Conservation (phyloP, 2,888 invertebrate species). For the Crepidodera aurea region DNA sequence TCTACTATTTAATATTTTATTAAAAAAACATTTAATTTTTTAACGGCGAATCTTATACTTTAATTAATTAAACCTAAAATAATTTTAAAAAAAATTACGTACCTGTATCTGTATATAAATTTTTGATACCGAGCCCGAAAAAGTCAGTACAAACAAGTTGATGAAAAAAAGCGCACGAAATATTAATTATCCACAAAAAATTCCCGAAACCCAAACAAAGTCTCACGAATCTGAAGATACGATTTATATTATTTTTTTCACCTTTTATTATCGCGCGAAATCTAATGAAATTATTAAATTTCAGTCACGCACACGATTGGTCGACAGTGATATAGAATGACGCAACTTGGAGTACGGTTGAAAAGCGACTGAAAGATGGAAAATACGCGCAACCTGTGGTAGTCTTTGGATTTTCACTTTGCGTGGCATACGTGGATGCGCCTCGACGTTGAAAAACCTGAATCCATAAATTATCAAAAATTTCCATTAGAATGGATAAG, state of each 20-base stretch:
- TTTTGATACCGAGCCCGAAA: no score
- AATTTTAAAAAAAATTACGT: no score
- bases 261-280: not conserved
- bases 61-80: no score
- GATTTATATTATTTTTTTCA: not conserved
- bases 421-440: conserved; percentile 4
- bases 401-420: conserved; percentile 19
- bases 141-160: no score
- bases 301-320: not conserved
- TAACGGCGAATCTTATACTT: no score
- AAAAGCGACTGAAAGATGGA: not conserved
- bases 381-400: conserved; percentile 27
- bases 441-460: not conserved
- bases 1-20: no score
- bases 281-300: not conserved
- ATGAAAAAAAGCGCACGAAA: not conserved
- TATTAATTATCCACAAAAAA: not conserved
- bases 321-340: not conserved
- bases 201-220: not conserved
- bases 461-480: not conserved
- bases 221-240: not conserved
- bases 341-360: not conserved
- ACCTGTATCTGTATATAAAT: no score
- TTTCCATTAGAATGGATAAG: not conserved
- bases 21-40: no score